phyloP scores from a whole-genome alignment of 2,888 invertebrate species.

The Molorchus minor region DNA sequence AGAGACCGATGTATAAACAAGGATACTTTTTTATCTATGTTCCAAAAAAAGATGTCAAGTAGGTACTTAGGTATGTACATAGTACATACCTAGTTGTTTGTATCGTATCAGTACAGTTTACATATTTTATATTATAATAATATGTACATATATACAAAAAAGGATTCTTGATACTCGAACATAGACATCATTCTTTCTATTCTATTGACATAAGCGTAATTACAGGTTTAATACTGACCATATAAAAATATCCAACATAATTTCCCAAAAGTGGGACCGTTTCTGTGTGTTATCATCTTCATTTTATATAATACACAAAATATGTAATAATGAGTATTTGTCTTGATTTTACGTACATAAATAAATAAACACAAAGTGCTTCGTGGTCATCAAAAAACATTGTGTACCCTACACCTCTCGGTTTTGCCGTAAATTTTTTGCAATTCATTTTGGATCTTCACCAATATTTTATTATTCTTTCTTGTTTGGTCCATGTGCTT shows the following conservation, averaged over 20 bases:
- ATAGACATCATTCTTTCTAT: too few species aligned
- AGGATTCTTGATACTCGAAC: too few species aligned
- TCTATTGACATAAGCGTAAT: too few species aligned
- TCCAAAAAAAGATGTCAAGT: too few species aligned
- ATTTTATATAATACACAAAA: not conserved
- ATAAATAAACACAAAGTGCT: not conserved
- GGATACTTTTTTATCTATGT: too few species aligned
- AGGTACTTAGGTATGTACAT: too few species aligned
- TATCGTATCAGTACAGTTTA: too few species aligned
- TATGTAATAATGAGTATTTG: not conserved
- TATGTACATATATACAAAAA: too few species aligned
- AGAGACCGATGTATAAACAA: too few species aligned
- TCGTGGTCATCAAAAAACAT: too few species aligned
- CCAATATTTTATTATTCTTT: conserved; percentile 39
- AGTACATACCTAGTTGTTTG: too few species aligned
- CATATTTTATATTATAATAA: too few species aligned
- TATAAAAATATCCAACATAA: not conserved
- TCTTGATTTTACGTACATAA: not conserved
- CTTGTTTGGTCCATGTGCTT: conserved; percentile 35
- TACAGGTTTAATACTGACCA: not conserved
- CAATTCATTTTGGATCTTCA: conserved; percentile 36
- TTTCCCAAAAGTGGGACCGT: not conserved
- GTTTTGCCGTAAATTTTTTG: conserved; percentile 41
- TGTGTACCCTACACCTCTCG: conserved; percentile 31
- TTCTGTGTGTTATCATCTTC: not conserved